Base-by-base conservation (phyloP, 2,113 vertebrate genomes). In the Siniperca chuatsi region DNA sequence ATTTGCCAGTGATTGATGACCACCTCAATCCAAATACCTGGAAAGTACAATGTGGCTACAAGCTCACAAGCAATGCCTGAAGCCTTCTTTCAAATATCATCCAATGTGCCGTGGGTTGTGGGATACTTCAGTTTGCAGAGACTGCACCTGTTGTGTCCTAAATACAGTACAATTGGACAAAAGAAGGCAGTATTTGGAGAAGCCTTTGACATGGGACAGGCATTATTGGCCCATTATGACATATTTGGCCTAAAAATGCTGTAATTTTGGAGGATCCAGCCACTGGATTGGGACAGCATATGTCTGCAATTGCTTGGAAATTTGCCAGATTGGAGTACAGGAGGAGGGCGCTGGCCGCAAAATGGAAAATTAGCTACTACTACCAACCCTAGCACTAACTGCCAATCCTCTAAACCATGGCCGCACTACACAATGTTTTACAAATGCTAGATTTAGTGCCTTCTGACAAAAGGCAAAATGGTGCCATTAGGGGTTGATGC, bases 11-110 rank as follows among this genome's bases (percentile, higher is more conserved):
- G 55, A 58, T 13, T 18, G 60, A 35, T 33, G 58, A 4, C 58
- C 12, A 16, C 20, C 37, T 66, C 21, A 25, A 15, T 46, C 12
- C 65, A 25, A 67, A 61, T 25, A 58, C 11, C n/a, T 12, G 9
- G 10, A 12, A n/a, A 69, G 44, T 52, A 40, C 74, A 66, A 16
- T 72, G 60, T 65, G 73, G 73, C 57, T 16, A 61, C n/a, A 46
- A 18, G 25, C 67, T 70, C 46, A 35, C 29, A 58, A 33, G 42
- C 6, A 16, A 16, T 42, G 7, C 35, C 35, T 13, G 42, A 35
- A 16, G 48, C 21, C 18, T 50, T 1, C 18, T n/a, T 62, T 35
- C 5, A 20, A 44, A 29, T n/a, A 8, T 6, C 5, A 2, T 4
- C 62, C 37, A 48, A 9, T 48, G 54, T 44, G 16, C 54, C 0